Evolutionary conservation across 2,888 invertebrate species (phyloP), one percentile per base, ranked within the genome.

Genomic region (Pheosia tremula): DNA sequence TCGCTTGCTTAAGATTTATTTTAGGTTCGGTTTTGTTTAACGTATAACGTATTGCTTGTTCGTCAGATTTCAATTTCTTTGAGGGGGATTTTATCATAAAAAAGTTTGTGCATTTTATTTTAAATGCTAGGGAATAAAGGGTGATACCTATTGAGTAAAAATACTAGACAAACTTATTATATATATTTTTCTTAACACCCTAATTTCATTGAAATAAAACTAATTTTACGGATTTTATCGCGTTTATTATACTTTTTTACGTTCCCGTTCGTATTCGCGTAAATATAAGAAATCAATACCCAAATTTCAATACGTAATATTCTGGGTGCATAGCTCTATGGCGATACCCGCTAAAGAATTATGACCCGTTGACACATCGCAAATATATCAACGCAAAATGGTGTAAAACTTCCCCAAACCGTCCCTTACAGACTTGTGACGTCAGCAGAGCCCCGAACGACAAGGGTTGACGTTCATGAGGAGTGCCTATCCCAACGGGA

Each of bases 1-100:
- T 64, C 60, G 62, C 24, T 52, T 43, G 56, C 43, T 43, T 11
- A 56, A 50, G 50, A 56, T 56, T 56, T 56, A 56, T 56, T 45
- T 56, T 10, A 36, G 45, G 43, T 56, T n/a, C 43, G 43, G 43
- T 45, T 56, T 56, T 45, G 56, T 43, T 43, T 45, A 56, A 56
- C 56, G 45, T 45, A 45, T 56, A 56, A 56, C 24, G 45, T 56
- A 56, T 56, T 56, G 45, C 10, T 45, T 56, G 9, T 56, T 45
- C 36, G 10, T 56, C 45, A 45, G n/a, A 45, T 56, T 56, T 43
- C 5, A 45, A 56, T 36, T 45, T 36, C 0, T 56, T 45, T 36
- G 0, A 36, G 56, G 6, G 53, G 10, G 11, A 4, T 47, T 47
- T 47, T 50, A 24, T 6, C 7, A 50, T 8, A 24, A 5, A 50